Conservation (phyloP, 2,113 vertebrate genomes). For the Garra rufa region DNA sequence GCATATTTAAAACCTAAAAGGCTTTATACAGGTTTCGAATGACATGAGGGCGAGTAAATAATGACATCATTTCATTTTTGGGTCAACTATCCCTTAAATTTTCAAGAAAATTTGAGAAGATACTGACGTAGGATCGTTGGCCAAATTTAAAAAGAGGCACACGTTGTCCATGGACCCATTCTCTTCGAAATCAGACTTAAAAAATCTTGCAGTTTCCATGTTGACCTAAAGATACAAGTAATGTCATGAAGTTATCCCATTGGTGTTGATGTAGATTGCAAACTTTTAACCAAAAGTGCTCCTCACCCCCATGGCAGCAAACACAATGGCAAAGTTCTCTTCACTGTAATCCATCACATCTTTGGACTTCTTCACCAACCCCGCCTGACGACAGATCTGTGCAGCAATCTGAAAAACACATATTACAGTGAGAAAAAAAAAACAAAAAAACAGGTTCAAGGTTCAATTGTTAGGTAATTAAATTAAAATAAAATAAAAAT, state of each 20-base stretch:
- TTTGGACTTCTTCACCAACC: conserved; percentile 91
- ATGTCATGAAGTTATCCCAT: not conserved
- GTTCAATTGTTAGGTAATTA: not conserved
- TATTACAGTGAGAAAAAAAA: not conserved
- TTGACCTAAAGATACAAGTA: conserved; percentile 78
- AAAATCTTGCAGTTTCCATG: conserved; percentile 91
- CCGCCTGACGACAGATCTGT: conserved; percentile 90
- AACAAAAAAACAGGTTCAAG: not conserved
- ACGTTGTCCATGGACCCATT: conserved; percentile 93
- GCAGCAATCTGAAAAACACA: conserved; percentile 81
- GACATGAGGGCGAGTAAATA: not conserved
- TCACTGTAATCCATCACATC: conserved; percentile 88
- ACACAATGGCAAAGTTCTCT: conserved; percentile 89
- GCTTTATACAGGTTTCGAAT: not conserved
- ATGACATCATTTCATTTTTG: not conserved
- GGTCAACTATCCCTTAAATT: not conserved
- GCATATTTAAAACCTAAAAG: not conserved
- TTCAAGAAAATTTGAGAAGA: not conserved
- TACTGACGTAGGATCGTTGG: conserved; percentile 89
- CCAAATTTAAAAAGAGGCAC: conserved; percentile 89
- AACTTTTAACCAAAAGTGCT: not conserved
- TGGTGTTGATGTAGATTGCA: not conserved
- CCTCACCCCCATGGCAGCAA: conserved; percentile 91
- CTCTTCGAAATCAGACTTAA: conserved; percentile 91
- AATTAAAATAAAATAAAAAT: too few species aligned